Conservation (phyloP, 2,113 vertebrate species). For the Lampris megalopsis region DNA sequence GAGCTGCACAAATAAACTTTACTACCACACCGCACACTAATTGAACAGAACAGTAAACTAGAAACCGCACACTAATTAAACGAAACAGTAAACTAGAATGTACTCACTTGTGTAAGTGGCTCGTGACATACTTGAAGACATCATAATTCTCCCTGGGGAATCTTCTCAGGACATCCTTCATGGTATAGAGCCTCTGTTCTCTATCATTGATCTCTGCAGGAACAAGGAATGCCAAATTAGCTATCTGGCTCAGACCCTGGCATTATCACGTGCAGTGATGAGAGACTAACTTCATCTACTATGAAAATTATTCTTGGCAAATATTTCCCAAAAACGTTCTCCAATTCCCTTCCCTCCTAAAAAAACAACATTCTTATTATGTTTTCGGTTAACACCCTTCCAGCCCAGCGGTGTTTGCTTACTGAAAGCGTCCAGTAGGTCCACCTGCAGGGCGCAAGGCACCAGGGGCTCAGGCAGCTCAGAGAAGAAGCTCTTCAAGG, state of each 20-base stretch:
- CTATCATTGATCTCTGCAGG: slow-evolving; percentile 90
- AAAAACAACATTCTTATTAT: slow-evolving; percentile 63
- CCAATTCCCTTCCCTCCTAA: slow-evolving; percentile 39
- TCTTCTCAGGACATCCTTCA: slow-evolving; percentile 91
- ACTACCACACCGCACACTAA: not conserved
- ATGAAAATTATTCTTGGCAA: slow-evolving; percentile 6
- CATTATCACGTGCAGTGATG: slow-evolving; percentile 10
- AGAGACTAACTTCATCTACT: not conserved
- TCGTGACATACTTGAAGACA: slow-evolving; percentile 94
- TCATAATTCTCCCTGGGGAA: slow-evolving; percentile 96
- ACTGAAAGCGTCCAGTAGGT: slow-evolving; percentile 91
- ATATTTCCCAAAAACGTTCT: slow-evolving; percentile 25
- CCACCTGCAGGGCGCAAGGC: slow-evolving; percentile 91
- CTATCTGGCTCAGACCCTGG: slow-evolving; percentile 12
- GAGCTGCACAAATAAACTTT: not conserved
- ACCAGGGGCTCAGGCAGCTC: slow-evolving; percentile 95
- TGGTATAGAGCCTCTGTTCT: slow-evolving; percentile 92
- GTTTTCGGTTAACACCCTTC: slow-evolving; percentile 57
- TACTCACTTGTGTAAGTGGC: slow-evolving; percentile 92
- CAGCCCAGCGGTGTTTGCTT: slow-evolving; percentile 80
- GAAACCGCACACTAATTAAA: not conserved
- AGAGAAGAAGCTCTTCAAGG: slow-evolving; percentile 96
- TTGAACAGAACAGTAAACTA: not conserved
- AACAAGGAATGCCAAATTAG: slow-evolving; percentile 3
- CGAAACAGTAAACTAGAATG: not conserved